Conservation (phyloP, 2,888 invertebrate species). For the Eurois occulta region DNA sequence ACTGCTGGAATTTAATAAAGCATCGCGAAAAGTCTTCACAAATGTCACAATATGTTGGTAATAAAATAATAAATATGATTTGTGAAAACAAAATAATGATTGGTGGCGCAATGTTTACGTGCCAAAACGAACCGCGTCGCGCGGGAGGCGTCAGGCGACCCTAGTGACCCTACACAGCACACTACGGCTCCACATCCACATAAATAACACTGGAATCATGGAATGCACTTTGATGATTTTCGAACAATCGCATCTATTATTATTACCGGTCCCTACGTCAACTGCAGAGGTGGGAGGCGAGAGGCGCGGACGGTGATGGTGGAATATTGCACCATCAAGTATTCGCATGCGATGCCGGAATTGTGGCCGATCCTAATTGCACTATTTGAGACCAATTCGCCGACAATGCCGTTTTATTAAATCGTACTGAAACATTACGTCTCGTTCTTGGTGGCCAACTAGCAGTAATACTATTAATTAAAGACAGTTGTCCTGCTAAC, state of each 20-base stretch:
- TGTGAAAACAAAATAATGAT: neutral
- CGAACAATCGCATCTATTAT: conserved; percentile 26
- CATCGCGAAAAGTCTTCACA: neutral
- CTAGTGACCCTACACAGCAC: neutral
- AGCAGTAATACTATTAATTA: neutral
- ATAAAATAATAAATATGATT: neutral
- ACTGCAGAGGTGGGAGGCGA: neutral
- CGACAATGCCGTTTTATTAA: neutral
- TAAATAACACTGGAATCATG: neutral
- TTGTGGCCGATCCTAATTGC: neutral
- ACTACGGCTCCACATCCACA: neutral
- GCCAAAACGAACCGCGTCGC: too few species aligned
- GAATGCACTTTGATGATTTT: conserved; percentile 38
- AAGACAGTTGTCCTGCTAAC: too few species aligned
- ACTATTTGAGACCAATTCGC: conserved; percentile 26
- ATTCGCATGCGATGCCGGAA: conserved; percentile 17
- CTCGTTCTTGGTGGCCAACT: neutral
- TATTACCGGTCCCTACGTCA: neutral
- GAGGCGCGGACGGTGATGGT: neutral
- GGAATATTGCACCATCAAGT: conserved; percentile 9
- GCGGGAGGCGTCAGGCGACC: neutral
- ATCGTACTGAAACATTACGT: neutral
- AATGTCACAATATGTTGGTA: neutral
- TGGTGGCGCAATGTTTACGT: neutral
- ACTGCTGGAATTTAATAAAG: conserved; percentile 3